Evolutionary conservation across 2,797 vertebrate genomes (phyloP).

Genomic region (Cryptoblepharus egeriae): DNA sequence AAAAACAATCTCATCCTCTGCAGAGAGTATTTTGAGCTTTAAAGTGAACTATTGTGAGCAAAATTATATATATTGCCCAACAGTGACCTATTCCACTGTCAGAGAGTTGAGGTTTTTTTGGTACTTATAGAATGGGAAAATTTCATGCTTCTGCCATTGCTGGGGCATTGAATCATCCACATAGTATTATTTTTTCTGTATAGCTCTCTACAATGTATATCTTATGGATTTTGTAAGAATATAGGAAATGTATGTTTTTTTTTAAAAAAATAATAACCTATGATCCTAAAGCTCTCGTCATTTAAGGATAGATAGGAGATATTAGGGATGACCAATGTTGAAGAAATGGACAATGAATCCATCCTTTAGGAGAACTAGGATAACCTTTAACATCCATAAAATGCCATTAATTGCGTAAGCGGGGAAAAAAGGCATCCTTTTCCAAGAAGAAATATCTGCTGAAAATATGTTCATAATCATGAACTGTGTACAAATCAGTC

Average conservation of each 20-base stretch:
- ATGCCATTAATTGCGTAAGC: constrained; percentile 55
- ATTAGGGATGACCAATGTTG: constrained; percentile 51
- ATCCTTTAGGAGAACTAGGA: constrained; percentile 68
- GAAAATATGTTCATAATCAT: constrained; percentile 61
- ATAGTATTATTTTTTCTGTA: constrained; percentile 29
- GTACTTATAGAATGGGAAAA: constrained; percentile 72
- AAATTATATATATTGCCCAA: constrained; percentile 68
- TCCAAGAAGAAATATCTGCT: constrained; percentile 70
- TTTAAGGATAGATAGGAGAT: constrained; percentile 51
- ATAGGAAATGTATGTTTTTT: constrained; percentile 46
- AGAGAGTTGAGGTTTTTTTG: constrained; percentile 64
- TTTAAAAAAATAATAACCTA: constrained; percentile 17
- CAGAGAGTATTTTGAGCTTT: constrained; percentile 62
- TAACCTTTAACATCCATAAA: constrained; percentile 69
- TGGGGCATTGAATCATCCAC: constrained; percentile 55
- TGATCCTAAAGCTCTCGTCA: constrained; percentile 63
- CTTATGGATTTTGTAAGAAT: constrained; percentile 50
- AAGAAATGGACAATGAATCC: constrained; percentile 61
- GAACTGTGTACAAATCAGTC: constrained; percentile 51
- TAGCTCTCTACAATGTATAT: constrained; percentile 44
- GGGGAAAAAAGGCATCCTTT: constrained; percentile 63
- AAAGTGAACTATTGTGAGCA: constrained; percentile 38
- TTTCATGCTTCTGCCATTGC: constrained; percentile 64
- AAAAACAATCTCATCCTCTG: constrained; percentile 59
- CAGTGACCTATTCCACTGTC: constrained; percentile 63